These are phyloP conservation scores for Anthopleura sola DNA, from an alignment of 64 coral and sea anemone genomes.

Conservation along the genomic window DNA sequence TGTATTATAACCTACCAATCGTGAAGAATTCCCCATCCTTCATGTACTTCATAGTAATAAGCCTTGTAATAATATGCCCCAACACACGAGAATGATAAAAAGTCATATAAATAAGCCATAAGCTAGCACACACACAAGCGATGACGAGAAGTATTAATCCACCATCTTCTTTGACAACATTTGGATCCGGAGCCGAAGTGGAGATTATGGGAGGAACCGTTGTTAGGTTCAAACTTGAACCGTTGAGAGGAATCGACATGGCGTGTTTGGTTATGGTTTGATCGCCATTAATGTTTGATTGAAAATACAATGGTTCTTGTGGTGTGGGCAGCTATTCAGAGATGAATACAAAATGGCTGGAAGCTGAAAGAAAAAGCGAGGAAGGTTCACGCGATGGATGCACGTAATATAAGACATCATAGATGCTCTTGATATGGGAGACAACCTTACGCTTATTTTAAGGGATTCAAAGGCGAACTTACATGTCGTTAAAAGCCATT, in stretches of 20 bases:
- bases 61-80: constrained; percentile 57
- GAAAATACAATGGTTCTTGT: not conserved
- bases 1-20: constrained; percentile 58
- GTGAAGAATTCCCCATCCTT: constrained; percentile 79
- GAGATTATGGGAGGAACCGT: not conserved
- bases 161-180: not conserved
- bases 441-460: not conserved
- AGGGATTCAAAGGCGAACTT: not conserved
- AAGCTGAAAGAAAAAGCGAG: not conserved
- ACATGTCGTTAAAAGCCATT: not conserved
- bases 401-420: not conserved
- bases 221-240: not conserved
- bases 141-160: constrained; percentile 55
- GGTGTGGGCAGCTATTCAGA: not conserved
- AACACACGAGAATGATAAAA: constrained; percentile 81
- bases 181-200: not conserved
- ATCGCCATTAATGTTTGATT: not conserved
- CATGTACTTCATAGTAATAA: constrained; percentile 77
- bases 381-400: not conserved
- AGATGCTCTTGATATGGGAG: not conserved
- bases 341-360: not conserved
- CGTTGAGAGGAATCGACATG: not conserved
- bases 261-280: not conserved
- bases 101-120: constrained; percentile 85
- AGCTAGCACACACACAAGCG: constrained; percentile 57